Evolutionary conservation across 2,797 vertebrate genomes (phyloP).

Genomic region (Neopelma chrysocephalum): DNA sequence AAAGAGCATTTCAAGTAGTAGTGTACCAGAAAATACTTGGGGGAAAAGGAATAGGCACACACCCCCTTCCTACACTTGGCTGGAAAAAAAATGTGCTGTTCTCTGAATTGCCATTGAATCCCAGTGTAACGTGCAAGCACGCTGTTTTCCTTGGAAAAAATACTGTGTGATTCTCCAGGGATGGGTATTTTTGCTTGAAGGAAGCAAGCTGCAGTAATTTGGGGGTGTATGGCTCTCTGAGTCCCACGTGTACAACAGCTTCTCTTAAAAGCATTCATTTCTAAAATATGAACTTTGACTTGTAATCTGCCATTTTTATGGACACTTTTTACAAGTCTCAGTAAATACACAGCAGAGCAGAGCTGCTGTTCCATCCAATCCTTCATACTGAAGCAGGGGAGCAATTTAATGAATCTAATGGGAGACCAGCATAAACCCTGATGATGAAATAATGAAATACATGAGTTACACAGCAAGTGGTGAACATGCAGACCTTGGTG

Average conservation of each 20-base stretch:
- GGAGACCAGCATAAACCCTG: not conserved
- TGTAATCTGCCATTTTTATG: not conserved
- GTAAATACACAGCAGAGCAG: not conserved
- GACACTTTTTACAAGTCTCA: not conserved
- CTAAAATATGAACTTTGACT: not conserved
- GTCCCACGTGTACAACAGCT: not conserved
- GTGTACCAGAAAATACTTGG: not conserved
- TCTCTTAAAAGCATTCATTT: not conserved
- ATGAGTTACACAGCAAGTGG: not conserved
- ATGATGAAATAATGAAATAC: not conserved
- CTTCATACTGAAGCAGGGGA: not conserved
- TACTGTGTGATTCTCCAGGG: not conserved
- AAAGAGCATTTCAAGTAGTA: not conserved
- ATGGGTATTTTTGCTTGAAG: not conserved
- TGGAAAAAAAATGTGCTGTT: not conserved
- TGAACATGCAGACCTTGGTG: not conserved
- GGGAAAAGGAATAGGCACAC: not conserved
- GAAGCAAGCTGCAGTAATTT: not conserved
- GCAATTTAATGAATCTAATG: not conserved
- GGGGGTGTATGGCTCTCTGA: not conserved
- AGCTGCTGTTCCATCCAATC: not conserved
- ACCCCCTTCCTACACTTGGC: not conserved
- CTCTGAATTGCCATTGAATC: not conserved
- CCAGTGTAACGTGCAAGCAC: not conserved
- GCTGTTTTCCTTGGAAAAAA: not conserved